Percentiles rank a stretch among this genome's conserved stretches.
These are phyloP conservation scores for Molorchus minor DNA, from an alignment of 2,888 invertebrate genomes.

Conservation along the genomic window DNA sequence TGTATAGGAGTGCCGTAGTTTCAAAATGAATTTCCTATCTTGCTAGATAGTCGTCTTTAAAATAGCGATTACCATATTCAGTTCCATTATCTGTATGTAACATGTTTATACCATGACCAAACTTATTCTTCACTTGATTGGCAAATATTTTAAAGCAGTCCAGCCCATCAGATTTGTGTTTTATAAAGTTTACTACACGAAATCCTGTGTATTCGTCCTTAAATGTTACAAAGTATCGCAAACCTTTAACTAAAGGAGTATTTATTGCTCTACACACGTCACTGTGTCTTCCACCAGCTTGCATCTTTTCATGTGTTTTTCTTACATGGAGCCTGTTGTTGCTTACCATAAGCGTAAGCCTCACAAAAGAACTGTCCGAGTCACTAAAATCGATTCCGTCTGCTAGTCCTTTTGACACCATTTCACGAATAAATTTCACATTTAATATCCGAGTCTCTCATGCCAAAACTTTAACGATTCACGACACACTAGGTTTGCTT, in stretches of 20 bases:
- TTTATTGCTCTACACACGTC: conserved; percentile 33
- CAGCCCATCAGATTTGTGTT: conserved; percentile 30
- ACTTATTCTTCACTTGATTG: conserved; percentile 19
- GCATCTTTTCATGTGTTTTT: conserved; percentile 7
- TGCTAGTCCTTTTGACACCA: background rate
- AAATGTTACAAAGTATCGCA: conserved; percentile 31
- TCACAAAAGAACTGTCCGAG: conserved; percentile 36
- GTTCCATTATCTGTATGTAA: background rate
- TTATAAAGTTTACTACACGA: conserved; percentile 31
- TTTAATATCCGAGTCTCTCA: too few relatives aligned
- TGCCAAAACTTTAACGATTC: background rate
- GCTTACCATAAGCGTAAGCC: conserved; percentile 34
- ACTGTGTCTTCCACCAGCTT: conserved; percentile 31
- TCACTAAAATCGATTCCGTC: background rate
- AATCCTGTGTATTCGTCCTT: conserved; percentile 36
- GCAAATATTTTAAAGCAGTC: conserved; percentile 25
- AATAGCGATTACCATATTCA: background rate
- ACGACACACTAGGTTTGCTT: background rate
- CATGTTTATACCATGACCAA: background rate
- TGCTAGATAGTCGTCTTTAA: conserved; percentile 7
- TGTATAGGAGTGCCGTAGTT: conserved; percentile 42
- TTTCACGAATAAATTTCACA: background rate
- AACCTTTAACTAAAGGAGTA: conserved; percentile 24
- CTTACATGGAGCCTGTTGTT: conserved; percentile 18
- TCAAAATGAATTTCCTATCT: conserved; percentile 42